A percentile compares a stretch with the other conserved stretches of the same genome.
phyloP scores from a whole-genome alignment of 2,113 vertebrate genomes.

The Oreochromis spilurus region DNA sequence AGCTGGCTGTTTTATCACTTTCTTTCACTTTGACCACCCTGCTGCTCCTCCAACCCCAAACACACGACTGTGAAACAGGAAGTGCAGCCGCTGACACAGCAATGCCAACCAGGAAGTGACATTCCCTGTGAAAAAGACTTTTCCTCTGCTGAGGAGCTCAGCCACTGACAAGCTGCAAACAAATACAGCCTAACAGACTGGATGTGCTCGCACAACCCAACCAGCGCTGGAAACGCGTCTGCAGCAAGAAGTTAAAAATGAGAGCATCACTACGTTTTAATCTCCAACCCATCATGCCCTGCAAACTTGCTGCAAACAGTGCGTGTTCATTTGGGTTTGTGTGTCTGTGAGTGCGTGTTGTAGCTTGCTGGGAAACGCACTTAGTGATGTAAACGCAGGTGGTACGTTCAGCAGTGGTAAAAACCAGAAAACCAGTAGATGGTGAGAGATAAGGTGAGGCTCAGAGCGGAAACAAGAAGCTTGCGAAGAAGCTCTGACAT shows the following conservation, averaged over 20 bases:
- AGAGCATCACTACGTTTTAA: not conserved
- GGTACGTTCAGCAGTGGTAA: not conserved
- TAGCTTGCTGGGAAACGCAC: not conserved
- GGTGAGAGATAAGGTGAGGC: not conserved
- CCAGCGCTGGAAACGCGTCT: not conserved
- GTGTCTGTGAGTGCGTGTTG: not conserved
- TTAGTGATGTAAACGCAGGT: not conserved
- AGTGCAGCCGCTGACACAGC: constrained; percentile 13
- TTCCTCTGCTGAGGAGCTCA: not conserved
- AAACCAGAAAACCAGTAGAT: constrained; percentile 30
- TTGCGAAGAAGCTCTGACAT: not conserved
- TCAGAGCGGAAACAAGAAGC: not conserved
- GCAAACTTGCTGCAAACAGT: not conserved
- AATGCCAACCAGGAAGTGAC: not conserved
- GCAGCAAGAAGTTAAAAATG: not conserved
- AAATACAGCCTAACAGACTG: not conserved
- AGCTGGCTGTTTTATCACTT: not conserved
- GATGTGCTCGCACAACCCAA: not conserved
- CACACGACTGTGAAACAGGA: constrained; percentile 25
- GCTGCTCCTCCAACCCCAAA: not conserved
- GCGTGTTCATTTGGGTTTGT: not conserved
- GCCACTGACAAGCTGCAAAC: not conserved
- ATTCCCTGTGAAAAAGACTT: not conserved
- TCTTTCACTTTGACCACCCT: not conserved
- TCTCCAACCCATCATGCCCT: not conserved